phyloP scores from a whole-genome alignment of 2,113 vertebrate species.

The Thermophis baileyi region DNA sequence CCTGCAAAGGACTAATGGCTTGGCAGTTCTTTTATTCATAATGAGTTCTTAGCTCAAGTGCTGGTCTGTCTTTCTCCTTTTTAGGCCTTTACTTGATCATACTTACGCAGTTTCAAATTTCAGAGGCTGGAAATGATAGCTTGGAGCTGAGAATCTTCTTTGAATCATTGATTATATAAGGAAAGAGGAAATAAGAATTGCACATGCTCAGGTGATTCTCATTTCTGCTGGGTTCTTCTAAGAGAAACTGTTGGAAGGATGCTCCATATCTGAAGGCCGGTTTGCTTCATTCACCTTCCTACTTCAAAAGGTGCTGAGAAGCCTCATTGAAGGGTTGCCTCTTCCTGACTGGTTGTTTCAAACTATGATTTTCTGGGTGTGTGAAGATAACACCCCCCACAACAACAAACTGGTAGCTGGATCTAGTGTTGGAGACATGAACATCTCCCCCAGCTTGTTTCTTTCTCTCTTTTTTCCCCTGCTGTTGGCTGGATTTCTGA shows the following conservation, averaged over 20 bases:
- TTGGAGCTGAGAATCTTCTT: not conserved
- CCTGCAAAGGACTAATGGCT: not conserved
- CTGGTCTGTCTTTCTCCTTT: too few species aligned
- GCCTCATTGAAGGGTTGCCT: not conserved
- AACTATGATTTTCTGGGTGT: not conserved
- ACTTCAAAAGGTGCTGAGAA: not conserved
- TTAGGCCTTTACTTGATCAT: not conserved
- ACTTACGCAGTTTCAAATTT: not conserved
- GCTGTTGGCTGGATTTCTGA: conserved; percentile 5
- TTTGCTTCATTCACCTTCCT: not conserved
- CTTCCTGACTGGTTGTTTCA: not conserved
- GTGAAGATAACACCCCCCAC: too few species aligned
- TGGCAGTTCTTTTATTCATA: not conserved
- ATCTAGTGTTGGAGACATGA: not conserved
- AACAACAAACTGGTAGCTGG: not conserved
- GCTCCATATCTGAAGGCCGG: not conserved
- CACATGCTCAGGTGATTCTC: not conserved
- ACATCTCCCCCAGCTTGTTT: not conserved
- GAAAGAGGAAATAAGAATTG: not conserved
- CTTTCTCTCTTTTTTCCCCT: not conserved
- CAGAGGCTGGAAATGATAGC: not conserved
- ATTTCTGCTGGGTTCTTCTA: not conserved
- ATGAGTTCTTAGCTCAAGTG: not conserved
- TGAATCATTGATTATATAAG: not conserved
- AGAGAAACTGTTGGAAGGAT: not conserved